Conservation (phyloP, 2,113 vertebrate genomes). For the Poeciliopsis prolifica region DNA sequence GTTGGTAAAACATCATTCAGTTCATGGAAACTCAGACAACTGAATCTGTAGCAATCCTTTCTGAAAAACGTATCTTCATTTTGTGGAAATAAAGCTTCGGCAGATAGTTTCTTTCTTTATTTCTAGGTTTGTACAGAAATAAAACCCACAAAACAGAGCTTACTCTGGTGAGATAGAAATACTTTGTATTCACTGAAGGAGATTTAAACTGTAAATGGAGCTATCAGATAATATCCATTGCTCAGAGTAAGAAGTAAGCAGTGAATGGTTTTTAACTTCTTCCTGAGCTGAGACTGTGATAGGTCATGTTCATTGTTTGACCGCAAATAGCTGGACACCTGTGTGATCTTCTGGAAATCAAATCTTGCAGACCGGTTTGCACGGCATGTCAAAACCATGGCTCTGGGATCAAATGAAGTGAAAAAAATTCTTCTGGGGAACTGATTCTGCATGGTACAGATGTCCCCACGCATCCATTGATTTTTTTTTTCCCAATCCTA, state of each 20-base stretch:
- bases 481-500: constrained; percentile 22
- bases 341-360: constrained; percentile 50
- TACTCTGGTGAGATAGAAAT: constrained; percentile 24
- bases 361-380: constrained; percentile 42
- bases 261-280: constrained; percentile 14
- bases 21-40: too few species aligned
- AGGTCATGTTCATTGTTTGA: constrained; percentile 40
- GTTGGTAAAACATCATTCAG: too few species aligned
- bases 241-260: background rate
- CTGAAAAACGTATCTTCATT: background rate
- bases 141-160: constrained; percentile 17
- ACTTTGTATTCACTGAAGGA: constrained; percentile 8
- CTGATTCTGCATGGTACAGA: constrained; percentile 37
- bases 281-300: constrained; percentile 15
- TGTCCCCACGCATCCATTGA: constrained; percentile 48
- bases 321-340: constrained; percentile 60
- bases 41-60: background rate
- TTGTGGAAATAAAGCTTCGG: constrained; percentile 2
- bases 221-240: background rate
- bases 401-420: constrained; percentile 65
- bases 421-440: constrained; percentile 47
- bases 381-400: constrained; percentile 21
- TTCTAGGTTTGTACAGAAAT: too few species aligned
- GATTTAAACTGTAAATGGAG: background rate
- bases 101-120: constrained; percentile 41